Evolutionary conservation across 2,888 invertebrate genomes (phyloP).

Genomic region (Thysanoteuthis rhombus): DNA sequence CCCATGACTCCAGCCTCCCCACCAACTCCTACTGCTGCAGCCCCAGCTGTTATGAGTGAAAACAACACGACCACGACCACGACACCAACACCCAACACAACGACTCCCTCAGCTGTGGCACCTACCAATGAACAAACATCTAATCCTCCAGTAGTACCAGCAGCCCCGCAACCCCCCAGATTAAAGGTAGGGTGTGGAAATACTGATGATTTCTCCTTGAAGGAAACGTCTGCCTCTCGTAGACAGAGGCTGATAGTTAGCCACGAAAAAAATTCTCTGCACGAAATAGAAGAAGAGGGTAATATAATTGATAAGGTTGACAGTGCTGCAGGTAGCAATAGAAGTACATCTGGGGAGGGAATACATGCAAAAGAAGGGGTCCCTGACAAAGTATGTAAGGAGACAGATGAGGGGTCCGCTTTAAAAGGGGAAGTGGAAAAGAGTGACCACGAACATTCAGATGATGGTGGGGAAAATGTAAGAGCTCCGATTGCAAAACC

Average conservation of each 20-base stretch:
- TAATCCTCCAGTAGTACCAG: not conserved
- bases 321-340: not conserved
- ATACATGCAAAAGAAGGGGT: not conserved
- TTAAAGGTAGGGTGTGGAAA: conserved; percentile 27
- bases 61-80: not conserved
- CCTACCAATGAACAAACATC: conserved; percentile 23
- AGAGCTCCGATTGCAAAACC: not conserved
- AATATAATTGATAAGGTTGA: not conserved
- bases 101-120: not conserved
- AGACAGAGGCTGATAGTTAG: not conserved
- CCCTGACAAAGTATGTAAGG: not conserved
- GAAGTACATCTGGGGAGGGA: not conserved
- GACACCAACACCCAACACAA: not conserved
- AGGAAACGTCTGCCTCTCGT: not conserved
- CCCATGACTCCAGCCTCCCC: conserved; percentile 19
- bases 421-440: not conserved
- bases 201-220: not conserved
- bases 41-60: not conserved
- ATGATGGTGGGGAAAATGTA: not conserved
- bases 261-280: not conserved
- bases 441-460: not conserved
- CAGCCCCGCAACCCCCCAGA: conserved; percentile 1
- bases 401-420: not conserved
- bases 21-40: not conserved
- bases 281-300: conserved; percentile 21